Percentiles rank a stretch among this genome's conserved stretches.
Conservation (phyloP, 1,140 invertebrate genomes). For the Bilobella aurantiaca region DNA sequence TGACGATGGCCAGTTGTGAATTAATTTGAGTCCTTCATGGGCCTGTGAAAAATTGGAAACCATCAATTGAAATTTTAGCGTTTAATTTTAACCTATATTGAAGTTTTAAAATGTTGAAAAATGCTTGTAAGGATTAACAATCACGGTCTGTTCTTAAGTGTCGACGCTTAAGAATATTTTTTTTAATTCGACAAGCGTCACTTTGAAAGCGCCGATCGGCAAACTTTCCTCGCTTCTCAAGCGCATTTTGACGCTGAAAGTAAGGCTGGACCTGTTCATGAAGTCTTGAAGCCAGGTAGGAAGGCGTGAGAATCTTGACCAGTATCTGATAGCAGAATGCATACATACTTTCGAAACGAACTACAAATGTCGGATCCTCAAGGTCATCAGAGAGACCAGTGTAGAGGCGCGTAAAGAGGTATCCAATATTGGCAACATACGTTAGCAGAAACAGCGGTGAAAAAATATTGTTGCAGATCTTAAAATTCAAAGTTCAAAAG, state of each 20-base stretch:
- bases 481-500: neutral
- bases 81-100: no score
- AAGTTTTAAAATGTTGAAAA: no score
- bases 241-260: no score
- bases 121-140: neutral
- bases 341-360: constrained; percentile 17
- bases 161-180: no score
- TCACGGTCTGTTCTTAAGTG: no score
- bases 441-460: constrained; percentile 20
- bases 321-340: constrained; percentile 17
- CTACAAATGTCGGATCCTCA: neutral
- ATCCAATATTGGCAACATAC: constrained; percentile 20
- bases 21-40: constrained; percentile 11
- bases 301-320: constrained; percentile 18
- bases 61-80: no score
- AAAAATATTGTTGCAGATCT: constrained; percentile 22
- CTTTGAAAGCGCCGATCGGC: no score
- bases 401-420: constrained; percentile 20
- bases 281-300: constrained; percentile 18
- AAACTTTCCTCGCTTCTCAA: no score
- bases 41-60: constrained; percentile 12
- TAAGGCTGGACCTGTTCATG: constrained; percentile 24
- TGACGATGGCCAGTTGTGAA: constrained; percentile 20
- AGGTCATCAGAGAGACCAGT: constrained; percentile 13
- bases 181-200: no score